Percentiles rank a stretch among this genome's conserved stretches.
phyloP scores from a whole-genome alignment of 2,888 invertebrate species.

The Amphipoea lucens region DNA sequence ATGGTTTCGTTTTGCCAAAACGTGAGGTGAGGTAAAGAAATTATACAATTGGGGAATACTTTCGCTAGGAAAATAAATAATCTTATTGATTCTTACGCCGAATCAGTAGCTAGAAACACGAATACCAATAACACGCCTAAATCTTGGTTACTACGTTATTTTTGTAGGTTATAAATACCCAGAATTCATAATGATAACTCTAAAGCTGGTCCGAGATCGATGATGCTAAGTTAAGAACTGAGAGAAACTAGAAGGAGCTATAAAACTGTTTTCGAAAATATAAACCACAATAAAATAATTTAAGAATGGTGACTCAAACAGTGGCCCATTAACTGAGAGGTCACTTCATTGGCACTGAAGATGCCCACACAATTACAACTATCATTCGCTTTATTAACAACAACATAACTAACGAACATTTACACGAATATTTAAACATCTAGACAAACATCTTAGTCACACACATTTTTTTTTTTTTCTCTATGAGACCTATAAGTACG shows the following conservation, averaged over 20 bases:
- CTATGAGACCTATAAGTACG: no score
- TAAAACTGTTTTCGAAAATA: constrained; percentile 25
- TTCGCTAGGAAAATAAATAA: background rate
- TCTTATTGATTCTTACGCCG: background rate
- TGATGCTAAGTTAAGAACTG: background rate
- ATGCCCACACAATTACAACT: constrained; percentile 45
- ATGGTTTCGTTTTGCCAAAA: constrained; percentile 42
- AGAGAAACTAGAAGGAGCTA: constrained; percentile 2
- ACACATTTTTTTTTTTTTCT: no score
- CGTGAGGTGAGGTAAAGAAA: constrained; percentile 1
- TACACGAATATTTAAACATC: constrained; percentile 14
- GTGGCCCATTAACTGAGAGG: constrained; percentile 48
- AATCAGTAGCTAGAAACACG: background rate
- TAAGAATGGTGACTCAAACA: constrained; percentile 39
- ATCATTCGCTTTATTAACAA: constrained; percentile 35
- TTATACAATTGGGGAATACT: constrained; percentile 12
- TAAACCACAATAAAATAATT: constrained; percentile 37
- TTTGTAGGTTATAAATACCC: background rate
- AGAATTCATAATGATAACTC: background rate
- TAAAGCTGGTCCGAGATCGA: background rate
- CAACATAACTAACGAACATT: constrained; percentile 26
- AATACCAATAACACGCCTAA: background rate
- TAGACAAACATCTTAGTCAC: constrained; percentile 3
- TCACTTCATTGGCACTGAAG: constrained; percentile 57
- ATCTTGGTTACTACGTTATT: background rate